phyloP scores from a whole-genome alignment of 2,888 invertebrate species.

The Lasius platythorax region DNA sequence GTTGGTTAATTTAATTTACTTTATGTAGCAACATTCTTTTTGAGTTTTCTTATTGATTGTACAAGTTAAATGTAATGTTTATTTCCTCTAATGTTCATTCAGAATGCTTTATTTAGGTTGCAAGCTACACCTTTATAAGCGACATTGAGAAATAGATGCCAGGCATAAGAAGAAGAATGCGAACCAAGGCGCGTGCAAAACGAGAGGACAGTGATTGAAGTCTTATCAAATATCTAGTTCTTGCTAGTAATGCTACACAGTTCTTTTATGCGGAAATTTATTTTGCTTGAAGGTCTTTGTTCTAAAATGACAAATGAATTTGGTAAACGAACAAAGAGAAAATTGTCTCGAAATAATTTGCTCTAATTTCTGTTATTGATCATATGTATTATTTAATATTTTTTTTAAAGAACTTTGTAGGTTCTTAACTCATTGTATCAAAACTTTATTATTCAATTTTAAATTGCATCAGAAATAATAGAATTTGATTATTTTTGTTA shows the following conservation, averaged over 20 bases:
- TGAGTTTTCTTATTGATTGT: neutral
- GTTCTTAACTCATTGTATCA: neutral
- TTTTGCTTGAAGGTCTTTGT: neutral
- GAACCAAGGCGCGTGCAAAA: neutral
- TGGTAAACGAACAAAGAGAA: neutral
- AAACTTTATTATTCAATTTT: neutral
- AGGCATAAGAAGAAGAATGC: neutral
- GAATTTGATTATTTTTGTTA: neutral
- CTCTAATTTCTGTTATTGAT: neutral
- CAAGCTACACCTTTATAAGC: neutral
- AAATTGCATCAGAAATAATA: neutral
- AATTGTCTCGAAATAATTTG: neutral
- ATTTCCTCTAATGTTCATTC: neutral
- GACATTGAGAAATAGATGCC: slow-evolving; percentile 2
- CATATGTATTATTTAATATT: neutral
- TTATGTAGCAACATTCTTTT: neutral
- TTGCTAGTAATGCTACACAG: neutral
- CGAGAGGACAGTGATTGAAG: slow-evolving; percentile 11
- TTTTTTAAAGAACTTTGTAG: neutral
- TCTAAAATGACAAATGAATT: slow-evolving; percentile 22
- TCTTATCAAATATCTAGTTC: slow-evolving; percentile 27
- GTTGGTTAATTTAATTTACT: neutral
- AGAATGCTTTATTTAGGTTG: slow-evolving; percentile 1
- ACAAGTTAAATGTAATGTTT: neutral
- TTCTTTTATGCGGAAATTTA: slow-evolving; percentile 18